Base-by-base conservation (phyloP, 2,888 invertebrate genomes). In the Steinernema scapterisci region DNA sequence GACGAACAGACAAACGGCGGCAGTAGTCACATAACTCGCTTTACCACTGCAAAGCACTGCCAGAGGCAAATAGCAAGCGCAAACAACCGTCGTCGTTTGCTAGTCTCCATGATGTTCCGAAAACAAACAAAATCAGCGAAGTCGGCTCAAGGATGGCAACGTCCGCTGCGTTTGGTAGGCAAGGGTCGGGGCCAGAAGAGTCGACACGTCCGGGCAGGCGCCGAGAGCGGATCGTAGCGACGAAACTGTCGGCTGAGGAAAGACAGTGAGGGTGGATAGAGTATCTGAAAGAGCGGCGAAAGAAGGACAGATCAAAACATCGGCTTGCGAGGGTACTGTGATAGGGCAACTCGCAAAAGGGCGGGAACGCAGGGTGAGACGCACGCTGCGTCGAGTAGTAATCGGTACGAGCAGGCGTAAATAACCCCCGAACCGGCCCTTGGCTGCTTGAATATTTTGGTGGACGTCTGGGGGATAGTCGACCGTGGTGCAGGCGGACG, bases 41-140 rank as follows among this genome's bases (percentile, higher is more conserved):
- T 27, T 31, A 31, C 63, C 63, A 63, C 63, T 63, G 63, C 63
- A 63, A 63, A 38, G 63, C 63, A 63, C 63, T 63, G 63, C 63
- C 63, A 19, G 31, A 31, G 63, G 63, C 63, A 31, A 63, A 31
- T 27, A 63, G 63, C 54, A 54, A 19, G 54, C 63, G 63, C 63
- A 27, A 63, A 63, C 63, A 63, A 31, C 63, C 63, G 25, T 63
- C 25, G 63, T 38, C 25, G 63, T 63, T 52, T 63, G 63, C 19
- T 25, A 16, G 31, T 31, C 31, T 25, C 31, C 63, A 48, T 63
- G 63, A 63, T 63, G 63, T 27, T 21, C 63, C 21, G 63, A 63
- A 63, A 63, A 63, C 63, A 63, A 63, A 63, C 63, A 38, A 63
- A 63, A 63, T 31, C 63, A 63, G 63, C 63, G 63, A 31, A 31